Evolutionary conservation across 2,113 vertebrate genomes (phyloP).

Genomic region (Lucifuga dentata): DNA sequence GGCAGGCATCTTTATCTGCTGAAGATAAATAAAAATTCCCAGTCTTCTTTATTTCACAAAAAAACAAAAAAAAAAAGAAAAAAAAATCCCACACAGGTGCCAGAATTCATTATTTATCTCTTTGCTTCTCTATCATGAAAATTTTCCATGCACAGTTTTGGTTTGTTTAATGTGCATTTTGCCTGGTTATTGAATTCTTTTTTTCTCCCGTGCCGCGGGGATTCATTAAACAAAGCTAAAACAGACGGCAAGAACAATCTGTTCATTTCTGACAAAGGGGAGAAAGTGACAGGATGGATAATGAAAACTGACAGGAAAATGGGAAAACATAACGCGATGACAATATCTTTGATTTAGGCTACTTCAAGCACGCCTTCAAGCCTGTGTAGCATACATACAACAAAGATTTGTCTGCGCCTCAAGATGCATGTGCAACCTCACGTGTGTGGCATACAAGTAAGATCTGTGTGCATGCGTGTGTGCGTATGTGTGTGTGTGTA

Average conservation of each 20-base stretch:
- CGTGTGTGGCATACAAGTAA: slow-evolving; percentile 7
- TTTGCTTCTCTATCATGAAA: slow-evolving; percentile 16
- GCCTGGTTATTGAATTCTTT: slow-evolving; percentile 34
- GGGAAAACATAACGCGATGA: slow-evolving; percentile 31
- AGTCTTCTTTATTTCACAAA: too few relatives aligned
- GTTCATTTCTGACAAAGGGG: slow-evolving; percentile 27
- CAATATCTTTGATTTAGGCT: slow-evolving; percentile 48
- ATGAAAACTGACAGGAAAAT: slow-evolving; percentile 51
- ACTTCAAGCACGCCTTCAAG: slow-evolving; percentile 1
- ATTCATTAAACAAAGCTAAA: slow-evolving; percentile 17
- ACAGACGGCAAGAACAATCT: slow-evolving; percentile 44
- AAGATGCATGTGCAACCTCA: background rate
- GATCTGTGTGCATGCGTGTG: slow-evolving; percentile 42
- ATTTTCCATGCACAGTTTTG: slow-evolving; percentile 44
- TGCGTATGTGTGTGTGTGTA: slow-evolving; percentile 32
- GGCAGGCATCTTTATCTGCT: slow-evolving; percentile 43
- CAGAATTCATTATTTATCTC: slow-evolving; percentile 19
- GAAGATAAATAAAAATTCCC: slow-evolving; percentile 35
- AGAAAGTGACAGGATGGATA: slow-evolving; percentile 32
- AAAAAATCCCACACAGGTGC: background rate
- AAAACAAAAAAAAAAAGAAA: slow-evolving; percentile 31
- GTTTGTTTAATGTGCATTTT: slow-evolving; percentile 42
- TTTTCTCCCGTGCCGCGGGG: slow-evolving; percentile 34
- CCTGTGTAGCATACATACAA: too few relatives aligned
- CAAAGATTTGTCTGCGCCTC: background rate